These are phyloP conservation scores for Lasius platythorax DNA, from an alignment of 2,888 invertebrate species.

Conservation along the genomic window DNA sequence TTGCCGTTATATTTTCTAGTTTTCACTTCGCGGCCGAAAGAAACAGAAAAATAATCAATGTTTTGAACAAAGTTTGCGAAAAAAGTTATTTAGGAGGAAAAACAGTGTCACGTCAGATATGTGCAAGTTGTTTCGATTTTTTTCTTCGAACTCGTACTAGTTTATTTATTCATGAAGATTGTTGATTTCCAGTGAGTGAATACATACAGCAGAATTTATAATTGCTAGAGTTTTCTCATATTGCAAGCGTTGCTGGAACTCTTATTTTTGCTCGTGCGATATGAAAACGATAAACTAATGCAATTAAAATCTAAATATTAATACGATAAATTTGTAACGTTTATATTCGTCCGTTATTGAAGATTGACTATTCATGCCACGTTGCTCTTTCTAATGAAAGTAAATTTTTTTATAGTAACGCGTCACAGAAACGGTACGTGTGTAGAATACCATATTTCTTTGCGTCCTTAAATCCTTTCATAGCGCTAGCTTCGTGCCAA, in stretches of 20 bases:
- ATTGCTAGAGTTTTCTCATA: constrained; percentile 4
- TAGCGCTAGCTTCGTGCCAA: background rate
- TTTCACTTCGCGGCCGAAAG: background rate
- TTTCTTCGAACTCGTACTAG: background rate
- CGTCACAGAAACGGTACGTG: background rate
- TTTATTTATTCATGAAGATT: constrained; percentile 19
- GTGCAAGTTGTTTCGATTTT: background rate
- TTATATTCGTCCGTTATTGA: background rate
- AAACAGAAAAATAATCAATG: constrained; percentile 1
- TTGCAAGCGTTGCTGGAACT: background rate
- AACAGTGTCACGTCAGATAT: background rate
- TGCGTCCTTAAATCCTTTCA: background rate
- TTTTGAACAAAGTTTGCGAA: background rate
- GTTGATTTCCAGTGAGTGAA: background rate
- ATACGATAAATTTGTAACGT: background rate
- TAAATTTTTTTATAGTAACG: constrained; percentile 12
- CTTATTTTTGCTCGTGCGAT: background rate
- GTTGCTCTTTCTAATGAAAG: constrained; percentile 13
- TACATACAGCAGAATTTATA: background rate
- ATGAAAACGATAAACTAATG: background rate
- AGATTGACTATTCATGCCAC: background rate
- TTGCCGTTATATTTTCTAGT: constrained; percentile 8
- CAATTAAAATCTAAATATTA: background rate
- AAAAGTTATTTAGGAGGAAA: background rate
- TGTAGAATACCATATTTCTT: background rate